phyloP scores from a whole-genome alignment of 2,797 vertebrate genomes.

The Chaunax sp. region DNA sequence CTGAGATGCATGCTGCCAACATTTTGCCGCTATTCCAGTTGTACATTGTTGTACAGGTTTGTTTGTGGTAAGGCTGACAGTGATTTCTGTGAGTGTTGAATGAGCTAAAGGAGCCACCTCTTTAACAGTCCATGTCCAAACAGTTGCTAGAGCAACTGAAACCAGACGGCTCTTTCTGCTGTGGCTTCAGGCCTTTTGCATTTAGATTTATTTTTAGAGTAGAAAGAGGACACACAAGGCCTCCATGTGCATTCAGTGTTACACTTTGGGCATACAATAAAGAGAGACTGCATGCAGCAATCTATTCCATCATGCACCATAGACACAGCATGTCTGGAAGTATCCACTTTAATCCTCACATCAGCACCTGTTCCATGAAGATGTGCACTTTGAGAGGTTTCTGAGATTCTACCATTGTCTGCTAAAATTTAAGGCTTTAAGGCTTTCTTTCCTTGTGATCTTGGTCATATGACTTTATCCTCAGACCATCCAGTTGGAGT shows the following conservation, averaged over 20 bases:
- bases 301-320: not conserved
- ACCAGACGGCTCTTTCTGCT: conserved; percentile 62
- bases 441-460: not conserved
- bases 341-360: conserved; percentile 16
- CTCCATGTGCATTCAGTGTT: conserved; percentile 12
- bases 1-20: not conserved
- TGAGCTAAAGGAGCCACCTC: conserved; percentile 56
- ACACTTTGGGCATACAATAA: not conserved
- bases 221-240: conserved; percentile 42
- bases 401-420: not conserved
- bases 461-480: conserved; percentile 5
- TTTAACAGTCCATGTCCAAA: conserved; percentile 55
- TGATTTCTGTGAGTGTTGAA: conserved; percentile 58
- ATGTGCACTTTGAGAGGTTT: conserved; percentile 1
- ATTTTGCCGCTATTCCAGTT: conserved; percentile 40
- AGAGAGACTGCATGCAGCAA: not conserved
- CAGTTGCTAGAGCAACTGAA: conserved; percentile 75
- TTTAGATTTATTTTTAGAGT: conserved; percentile 59
- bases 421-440: not conserved
- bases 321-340: conserved; percentile 2
- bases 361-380: conserved; percentile 16
- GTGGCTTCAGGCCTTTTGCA: conserved; percentile 61
- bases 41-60: conserved; percentile 35
- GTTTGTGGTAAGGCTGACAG: conserved; percentile 43
- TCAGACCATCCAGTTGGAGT: not conserved